phyloP scores from a whole-genome alignment of 30 jellyfish, hydroid and myxozoan species.

The Hydractinia echinata region DNA sequence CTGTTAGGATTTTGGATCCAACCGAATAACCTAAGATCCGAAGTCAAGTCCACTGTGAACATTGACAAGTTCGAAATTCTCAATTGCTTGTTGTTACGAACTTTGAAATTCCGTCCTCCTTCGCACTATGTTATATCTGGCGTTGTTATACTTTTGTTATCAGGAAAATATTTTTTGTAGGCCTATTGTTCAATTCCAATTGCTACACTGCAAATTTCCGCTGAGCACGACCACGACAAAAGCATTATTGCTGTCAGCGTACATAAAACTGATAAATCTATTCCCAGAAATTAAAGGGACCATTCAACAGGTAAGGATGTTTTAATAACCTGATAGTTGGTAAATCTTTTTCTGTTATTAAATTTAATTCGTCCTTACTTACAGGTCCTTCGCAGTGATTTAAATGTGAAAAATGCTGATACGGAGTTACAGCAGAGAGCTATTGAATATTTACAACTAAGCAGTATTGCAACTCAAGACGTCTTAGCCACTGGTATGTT shows the following conservation, averaged over 20 bases:
- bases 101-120: no score
- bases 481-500: conserved; percentile 80
- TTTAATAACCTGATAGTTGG: neutral
- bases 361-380: neutral
- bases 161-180: conserved; percentile 31
- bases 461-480: conserved; percentile 88
- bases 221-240: conserved; percentile 57
- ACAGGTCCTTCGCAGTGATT: conserved; percentile 69
- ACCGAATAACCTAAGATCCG: no score
- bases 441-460: conserved; percentile 73
- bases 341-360: neutral
- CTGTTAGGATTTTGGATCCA: no score
- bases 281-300: conserved; percentile 86
- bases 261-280: conserved; percentile 80
- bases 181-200: conserved; percentile 85
- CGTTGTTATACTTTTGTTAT: neutral
- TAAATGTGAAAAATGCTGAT: conserved; percentile 79
- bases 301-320: conserved; percentile 69
- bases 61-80: no score
- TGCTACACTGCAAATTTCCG: conserved; percentile 82
- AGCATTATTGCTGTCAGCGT: conserved; percentile 78
- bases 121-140: neutral
- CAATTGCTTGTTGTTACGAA: no score
- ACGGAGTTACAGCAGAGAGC: conserved; percentile 93
- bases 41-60: no score